These are phyloP conservation scores for Lacerta viridis DNA, from an alignment of 2,797 vertebrate genomes.

Conservation along the genomic window DNA sequence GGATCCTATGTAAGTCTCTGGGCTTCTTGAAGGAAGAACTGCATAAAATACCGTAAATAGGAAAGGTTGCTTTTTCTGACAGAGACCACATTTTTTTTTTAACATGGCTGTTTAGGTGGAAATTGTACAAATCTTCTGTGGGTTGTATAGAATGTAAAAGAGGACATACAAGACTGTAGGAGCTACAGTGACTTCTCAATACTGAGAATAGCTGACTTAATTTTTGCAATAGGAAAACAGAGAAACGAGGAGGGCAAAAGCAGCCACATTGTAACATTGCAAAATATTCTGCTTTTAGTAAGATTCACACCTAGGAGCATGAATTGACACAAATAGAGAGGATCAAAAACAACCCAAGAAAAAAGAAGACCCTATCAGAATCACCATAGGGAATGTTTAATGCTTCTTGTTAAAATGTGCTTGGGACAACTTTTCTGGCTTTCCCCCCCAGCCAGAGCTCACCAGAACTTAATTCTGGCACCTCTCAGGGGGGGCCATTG, in stretches of 20 bases:
- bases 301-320: not conserved
- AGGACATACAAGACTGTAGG: not conserved
- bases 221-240: not conserved
- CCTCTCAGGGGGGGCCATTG: too few relatives aligned
- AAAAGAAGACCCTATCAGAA: not conserved
- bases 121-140: not conserved
- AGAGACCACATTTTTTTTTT: not conserved
- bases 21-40: not conserved
- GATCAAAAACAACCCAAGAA: not conserved
- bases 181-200: not conserved
- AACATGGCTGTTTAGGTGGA: not conserved
- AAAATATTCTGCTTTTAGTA: not conserved
- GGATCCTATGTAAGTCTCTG: not conserved
- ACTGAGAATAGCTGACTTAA: not conserved
- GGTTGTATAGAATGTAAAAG: too few relatives aligned
- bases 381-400: not conserved
- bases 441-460: too few relatives aligned
- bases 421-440: not conserved
- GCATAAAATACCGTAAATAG: not conserved
- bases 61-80: not conserved
- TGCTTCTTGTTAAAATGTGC: not conserved
- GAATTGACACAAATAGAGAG: not conserved
- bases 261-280: not conserved
- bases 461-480: too few relatives aligned
- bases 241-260: not conserved